Base-by-base conservation (phyloP, 2,113 vertebrate species). In the Passer domesticus region DNA sequence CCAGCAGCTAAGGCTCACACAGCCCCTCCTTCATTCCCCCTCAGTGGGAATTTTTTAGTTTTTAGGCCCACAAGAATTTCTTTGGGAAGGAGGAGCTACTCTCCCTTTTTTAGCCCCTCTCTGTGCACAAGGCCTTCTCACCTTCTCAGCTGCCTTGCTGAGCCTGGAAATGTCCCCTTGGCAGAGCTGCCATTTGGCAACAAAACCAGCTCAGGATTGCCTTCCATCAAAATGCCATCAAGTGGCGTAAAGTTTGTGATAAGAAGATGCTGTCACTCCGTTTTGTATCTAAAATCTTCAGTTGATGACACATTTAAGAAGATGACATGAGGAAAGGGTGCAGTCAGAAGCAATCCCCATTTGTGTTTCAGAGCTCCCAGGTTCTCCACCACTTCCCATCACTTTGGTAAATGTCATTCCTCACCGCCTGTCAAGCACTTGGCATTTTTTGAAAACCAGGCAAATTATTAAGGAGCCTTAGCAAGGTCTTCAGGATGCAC, bases 321-420 rank as follows among this genome's bases (percentile, higher is more conserved):
- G 89, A 67, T 43, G 49, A 30, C 41, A 58, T 28, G 49, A 56
- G 49, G 80, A 80, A 33, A 62, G 37, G 15, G 30, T n/a, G 46
- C 37, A 79, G 70, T 88, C 66, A 83, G 88, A 86, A 77, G 70
- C 59, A 88, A 74, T 83, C 94, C 85, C 39, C 7, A 13, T 60
- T 73, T 86, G 47, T 9, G 3, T 78, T 87, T 87, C 80, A 77
- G 47, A 89, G 39, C 76, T 73, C 70, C 16, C 50, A 37, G 50
- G 46, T 66, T 93, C 72, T 81, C 59, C 53, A 31, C 35, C 0
- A 1, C 72, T 83, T 81, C 37, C 72, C 60, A 39, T 59, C 60
- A 31, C n/a, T 81, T 63, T 78, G 49, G 90, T 92, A 89, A 94
- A 96, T 95, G 77, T 69, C 69, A 23, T 37, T 81, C 56, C 66